These are phyloP conservation scores for Caenorhabditis briggsae DNA, from an alignment of 1,140 invertebrate genomes.

Conservation along the genomic window DNA sequence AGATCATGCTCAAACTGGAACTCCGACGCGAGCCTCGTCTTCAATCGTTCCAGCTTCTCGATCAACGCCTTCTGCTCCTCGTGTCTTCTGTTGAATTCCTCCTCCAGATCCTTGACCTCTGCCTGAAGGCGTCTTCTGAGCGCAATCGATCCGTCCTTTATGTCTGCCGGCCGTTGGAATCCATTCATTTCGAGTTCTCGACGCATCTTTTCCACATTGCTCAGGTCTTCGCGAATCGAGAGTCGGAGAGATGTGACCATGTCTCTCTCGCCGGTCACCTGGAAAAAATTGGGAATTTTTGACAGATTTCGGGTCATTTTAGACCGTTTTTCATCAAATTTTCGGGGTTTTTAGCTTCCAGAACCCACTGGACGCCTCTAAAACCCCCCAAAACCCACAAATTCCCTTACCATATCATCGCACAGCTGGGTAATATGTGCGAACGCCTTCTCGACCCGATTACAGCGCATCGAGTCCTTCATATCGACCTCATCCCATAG, in stretches of 20 bases:
- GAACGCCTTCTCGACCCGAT: slow-evolving; percentile 7
- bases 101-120: slow-evolving; percentile 13
- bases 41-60: neutral
- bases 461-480: neutral
- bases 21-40: neutral
- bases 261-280: slow-evolving; percentile 18
- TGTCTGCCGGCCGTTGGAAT: slow-evolving; percentile 18
- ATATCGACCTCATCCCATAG: slow-evolving; percentile 44
- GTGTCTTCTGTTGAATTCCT: slow-evolving; percentile 12
- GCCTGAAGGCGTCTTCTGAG: neutral
- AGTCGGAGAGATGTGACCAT: neutral
- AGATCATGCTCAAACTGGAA: slow-evolving; percentile 37
- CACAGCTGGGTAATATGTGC: neutral
- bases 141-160: slow-evolving; percentile 41
- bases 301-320: neutral
- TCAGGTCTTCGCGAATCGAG: slow-evolving; percentile 9
- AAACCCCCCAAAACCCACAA: neutral
- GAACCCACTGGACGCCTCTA: neutral
- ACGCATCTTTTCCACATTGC: slow-evolving; percentile 10
- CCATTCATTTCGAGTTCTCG: slow-evolving; percentile 3
- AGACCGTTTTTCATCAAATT: neutral
- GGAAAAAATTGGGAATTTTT: neutral
- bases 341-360: neutral
- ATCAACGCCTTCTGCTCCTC: slow-evolving; percentile 25
- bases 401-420: slow-evolving; percentile 28